These are phyloP conservation scores for Colius striatus DNA, from an alignment of 2,113 vertebrate species.

Conservation along the genomic window DNA sequence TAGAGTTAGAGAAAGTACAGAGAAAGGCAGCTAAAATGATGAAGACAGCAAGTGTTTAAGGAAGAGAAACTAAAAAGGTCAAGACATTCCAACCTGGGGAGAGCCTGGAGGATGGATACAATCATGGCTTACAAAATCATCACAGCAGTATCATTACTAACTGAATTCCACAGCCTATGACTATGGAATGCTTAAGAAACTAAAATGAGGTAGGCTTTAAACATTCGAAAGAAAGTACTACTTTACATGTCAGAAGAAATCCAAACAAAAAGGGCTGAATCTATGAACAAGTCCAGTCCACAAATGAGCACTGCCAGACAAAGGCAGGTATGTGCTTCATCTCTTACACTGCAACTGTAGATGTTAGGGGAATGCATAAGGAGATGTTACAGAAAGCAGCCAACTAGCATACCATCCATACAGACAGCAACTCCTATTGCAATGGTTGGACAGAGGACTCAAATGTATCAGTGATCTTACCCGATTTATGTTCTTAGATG, in stretches of 20 bases:
- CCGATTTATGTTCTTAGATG: neutral
- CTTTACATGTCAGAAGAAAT: neutral
- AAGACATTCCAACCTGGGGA: neutral
- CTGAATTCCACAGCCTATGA: neutral
- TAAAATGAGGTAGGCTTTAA: neutral
- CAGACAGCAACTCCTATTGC: neutral
- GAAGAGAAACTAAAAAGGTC: neutral
- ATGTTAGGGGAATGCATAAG: neutral
- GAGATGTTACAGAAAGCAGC: neutral
- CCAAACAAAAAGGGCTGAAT: neutral
- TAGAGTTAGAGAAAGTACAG: neutral
- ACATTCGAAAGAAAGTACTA: neutral
- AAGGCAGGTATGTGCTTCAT: neutral
- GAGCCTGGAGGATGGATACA: neutral
- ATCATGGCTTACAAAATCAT: neutral
- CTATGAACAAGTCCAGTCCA: neutral
- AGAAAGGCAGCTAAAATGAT: neutral
- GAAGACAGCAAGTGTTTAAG: neutral
- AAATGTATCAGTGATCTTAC: neutral
- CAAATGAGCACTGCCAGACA: neutral
- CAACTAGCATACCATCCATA: neutral
- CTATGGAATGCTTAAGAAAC: neutral
- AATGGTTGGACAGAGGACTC: neutral
- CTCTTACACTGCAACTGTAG: neutral
- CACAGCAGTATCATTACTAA: neutral